These are phyloP conservation scores for Fistularia commersonii DNA, from an alignment of 2,797 vertebrate genomes.

Conservation along the genomic window DNA sequence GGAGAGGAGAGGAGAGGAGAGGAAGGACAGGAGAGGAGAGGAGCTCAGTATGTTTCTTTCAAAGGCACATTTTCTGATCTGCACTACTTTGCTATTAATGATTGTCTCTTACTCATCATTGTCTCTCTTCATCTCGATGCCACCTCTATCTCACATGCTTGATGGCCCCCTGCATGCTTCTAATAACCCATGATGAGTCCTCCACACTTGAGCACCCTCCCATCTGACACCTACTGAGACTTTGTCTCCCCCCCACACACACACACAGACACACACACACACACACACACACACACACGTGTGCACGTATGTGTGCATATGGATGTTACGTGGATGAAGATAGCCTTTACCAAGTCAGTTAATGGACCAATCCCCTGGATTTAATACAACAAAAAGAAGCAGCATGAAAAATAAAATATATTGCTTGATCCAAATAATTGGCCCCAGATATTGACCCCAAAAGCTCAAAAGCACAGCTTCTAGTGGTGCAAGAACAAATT, in stretches of 20 bases:
- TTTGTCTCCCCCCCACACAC: too few relatives aligned
- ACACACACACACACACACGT: too few relatives aligned
- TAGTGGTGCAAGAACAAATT: constrained; percentile 1
- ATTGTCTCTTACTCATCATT: constrained; percentile 18
- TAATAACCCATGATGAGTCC: constrained; percentile 82
- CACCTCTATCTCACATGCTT: constrained; percentile 41
- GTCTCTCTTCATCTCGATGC: constrained; percentile 25
- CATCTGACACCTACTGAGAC: constrained; percentile 75
- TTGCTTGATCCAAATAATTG: constrained; percentile 32
- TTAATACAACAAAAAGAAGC: constrained; percentile 27
- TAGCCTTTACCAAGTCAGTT: constrained; percentile 59
- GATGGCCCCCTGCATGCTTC: constrained; percentile 67
- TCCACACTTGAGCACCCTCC: constrained; percentile 78
- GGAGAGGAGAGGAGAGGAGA: too few relatives aligned
- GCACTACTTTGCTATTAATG: constrained; percentile 29
- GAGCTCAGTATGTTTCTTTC: neutral
- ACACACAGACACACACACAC: too few relatives aligned
- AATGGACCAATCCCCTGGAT: constrained; percentile 42
- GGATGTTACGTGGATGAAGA: constrained; percentile 48
- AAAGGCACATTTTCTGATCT: constrained; percentile 13
- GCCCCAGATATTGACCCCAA: constrained; percentile 25
- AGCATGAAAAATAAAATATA: constrained; percentile 36
- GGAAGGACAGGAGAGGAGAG: too few relatives aligned
- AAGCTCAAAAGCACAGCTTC: constrained; percentile 26
- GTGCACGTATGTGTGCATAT: constrained; percentile 19